Evolutionary conservation across 2,797 vertebrate genomes (phyloP), one percentile per base, ranked within the genome.

Genomic region (Neosilurus hyrtlii): DNA sequence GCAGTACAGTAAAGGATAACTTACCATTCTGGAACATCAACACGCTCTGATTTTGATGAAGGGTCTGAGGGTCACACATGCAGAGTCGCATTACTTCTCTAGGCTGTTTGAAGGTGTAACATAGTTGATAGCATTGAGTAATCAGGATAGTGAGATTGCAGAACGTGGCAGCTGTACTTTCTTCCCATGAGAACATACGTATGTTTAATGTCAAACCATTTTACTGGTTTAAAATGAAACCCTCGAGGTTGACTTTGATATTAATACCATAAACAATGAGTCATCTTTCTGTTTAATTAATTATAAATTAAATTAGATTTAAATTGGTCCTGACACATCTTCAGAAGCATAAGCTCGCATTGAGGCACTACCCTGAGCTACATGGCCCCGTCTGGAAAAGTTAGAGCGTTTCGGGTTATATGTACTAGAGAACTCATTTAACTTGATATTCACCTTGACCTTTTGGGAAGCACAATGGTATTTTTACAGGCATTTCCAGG

Each of bases 361-460:
- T 30, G 24, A 76, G 20, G 20, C 26, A 57, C 51, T 26, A 18
- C 18, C 2, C 1, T 37, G 54, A 59, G 72, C 57, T 49, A 16
- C 12, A 61, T 0, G 12, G 57, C 22, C 12, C 74, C 37, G 30
- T 61, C n/a, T 3, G 15, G 12, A 75, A 59, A 75, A 22, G 22
- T 37, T 10, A 66, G n/a, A 51, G 8, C 9, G 61, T 79, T 79
- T 65, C 49, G 14, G 30, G 24, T 30, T 51, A 54, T 30, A 68
- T 56, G 54, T 71, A 51, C n/a, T 18, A 2, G n/a, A 71, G 22
- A 81, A 57, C 22, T 11, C 15, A 57, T 43, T 57, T 30, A 49
- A 59, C 18, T 15, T 80, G 26, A 52, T 71, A 59, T 80, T 80
- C 66, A 57, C 30, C 54, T 71, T 59, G 67, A 71, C 67, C 79